Base-by-base conservation (phyloP, 1,140 invertebrate species). In the Drosophila suzukii region DNA sequence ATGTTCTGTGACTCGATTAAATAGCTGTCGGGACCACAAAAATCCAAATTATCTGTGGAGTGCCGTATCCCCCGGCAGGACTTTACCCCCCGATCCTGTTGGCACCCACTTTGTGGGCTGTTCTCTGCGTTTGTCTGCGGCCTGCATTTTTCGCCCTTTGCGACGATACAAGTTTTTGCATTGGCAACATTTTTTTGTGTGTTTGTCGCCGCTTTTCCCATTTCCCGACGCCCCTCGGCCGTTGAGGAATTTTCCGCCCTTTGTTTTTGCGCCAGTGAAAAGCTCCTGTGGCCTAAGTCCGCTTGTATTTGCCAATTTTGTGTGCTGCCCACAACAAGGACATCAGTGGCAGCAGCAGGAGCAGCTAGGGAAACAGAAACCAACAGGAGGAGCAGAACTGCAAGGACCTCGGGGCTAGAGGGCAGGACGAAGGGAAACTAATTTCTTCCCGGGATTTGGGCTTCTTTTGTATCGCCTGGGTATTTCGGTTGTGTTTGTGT, bases 61-160 rank as follows among this genome's bases (percentile, higher is more conserved):
- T 20, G 20, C 32, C 30, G 13, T 27, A 27, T n/a, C 11, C 20
- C 43, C 32, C n/a, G 4, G 11, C n/a, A 34, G 32, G 7, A 6
- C 8, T n/a, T 17, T 32, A 10, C 7, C 38, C 34, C 11, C 53
- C 20, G 27, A 53, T 53, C 50, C 54, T 63, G 72, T 46, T 53
- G 47, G 50, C 61, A 51, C 61, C 73, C 50, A 49, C 61, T 75
- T 63, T 46, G 39, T 79, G 60, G 73, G 58, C 27, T 62, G 65
- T 84, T 83, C 66, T 59, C 41, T 75, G 59, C 67, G 81, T 80
- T 74, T 84, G 82, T 88, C 83, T 85, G 82, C 85, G 83, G 76
- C 80, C 79, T 84, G 84, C 80, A 84, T 78, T 89, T 60, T 61
- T 55, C 47, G 75, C 68, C 82, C 67, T 71, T 81, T 70, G 59